phyloP scores from a whole-genome alignment of 2,797 vertebrate species.

The Heterohyrax brucei region DNA sequence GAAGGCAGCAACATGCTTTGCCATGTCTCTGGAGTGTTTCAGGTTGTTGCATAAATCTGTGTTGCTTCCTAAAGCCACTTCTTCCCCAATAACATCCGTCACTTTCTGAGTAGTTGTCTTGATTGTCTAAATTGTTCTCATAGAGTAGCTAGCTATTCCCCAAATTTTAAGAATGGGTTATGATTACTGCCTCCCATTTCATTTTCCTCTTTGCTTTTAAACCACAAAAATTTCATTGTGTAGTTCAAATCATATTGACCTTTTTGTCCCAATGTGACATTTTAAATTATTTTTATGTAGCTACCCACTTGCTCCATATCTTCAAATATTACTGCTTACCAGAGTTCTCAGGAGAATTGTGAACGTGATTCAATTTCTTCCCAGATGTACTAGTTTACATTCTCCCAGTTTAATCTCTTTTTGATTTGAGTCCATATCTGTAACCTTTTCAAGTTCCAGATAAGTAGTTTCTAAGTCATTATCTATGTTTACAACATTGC shows the following conservation, averaged over 20 bases:
- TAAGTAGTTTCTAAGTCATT: constrained; percentile 84
- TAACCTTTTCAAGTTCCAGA: constrained; percentile 85
- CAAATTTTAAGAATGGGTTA: constrained; percentile 64
- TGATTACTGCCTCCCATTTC: constrained; percentile 52
- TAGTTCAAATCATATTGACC: constrained; percentile 57
- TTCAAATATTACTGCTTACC: constrained; percentile 61
- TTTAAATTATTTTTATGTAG: constrained; percentile 73
- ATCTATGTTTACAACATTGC: constrained; percentile 78
- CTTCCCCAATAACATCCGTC: constrained; percentile 36
- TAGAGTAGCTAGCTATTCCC: neutral
- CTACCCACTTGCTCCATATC: constrained; percentile 43
- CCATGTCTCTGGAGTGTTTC: neutral
- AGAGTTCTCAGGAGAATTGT: constrained; percentile 76
- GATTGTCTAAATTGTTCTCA: constrained; percentile 39
- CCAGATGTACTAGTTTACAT: constrained; percentile 81
- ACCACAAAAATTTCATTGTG: neutral
- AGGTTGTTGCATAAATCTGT: neutral
- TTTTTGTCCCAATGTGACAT: constrained; percentile 45
- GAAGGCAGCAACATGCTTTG: neutral
- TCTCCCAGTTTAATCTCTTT: constrained; percentile 82
- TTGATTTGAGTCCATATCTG: constrained; percentile 86
- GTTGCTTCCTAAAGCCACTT: constrained; percentile 49
- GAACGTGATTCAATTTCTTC: constrained; percentile 77
- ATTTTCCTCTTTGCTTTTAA: constrained; percentile 60
- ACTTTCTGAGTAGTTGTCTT: constrained; percentile 50